A percentile compares a stretch with the other conserved stretches of the same genome.
Evolutionary conservation across 2,888 invertebrate genomes (phyloP).

Genomic region (Bombylius discolor): DNA sequence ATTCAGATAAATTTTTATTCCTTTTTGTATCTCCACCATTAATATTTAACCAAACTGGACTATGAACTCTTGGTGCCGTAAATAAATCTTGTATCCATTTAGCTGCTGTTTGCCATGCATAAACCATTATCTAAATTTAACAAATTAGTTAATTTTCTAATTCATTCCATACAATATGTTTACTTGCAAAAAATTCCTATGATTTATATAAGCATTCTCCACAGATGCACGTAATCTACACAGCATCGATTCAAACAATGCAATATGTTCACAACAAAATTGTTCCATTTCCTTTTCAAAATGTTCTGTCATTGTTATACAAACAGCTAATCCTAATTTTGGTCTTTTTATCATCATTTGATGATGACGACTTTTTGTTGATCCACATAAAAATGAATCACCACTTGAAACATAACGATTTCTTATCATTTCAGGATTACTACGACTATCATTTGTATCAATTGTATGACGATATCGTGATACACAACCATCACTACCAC

Average conservation of each 20-base stretch:
- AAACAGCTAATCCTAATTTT: constrained; percentile 54
- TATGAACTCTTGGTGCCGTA: constrained; percentile 49
- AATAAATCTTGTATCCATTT: constrained; percentile 53
- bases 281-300: constrained; percentile 53
- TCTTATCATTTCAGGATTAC: constrained; percentile 31
- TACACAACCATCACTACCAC: constrained; percentile 28
- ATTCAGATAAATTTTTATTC: constrained; percentile 36
- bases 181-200: constrained; percentile 40
- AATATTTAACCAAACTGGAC: constrained; percentile 52
- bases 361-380: background rate
- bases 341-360: constrained; percentile 26
- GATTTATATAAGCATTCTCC: constrained; percentile 48
- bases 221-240: constrained; percentile 55
- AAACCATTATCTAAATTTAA: constrained; percentile 38
- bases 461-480: constrained; percentile 15
- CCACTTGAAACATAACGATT: constrained; percentile 2
- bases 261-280: constrained; percentile 69
- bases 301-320: constrained; percentile 44
- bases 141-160: constrained; percentile 6
- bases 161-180: constrained; percentile 8
- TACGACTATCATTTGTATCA: constrained; percentile 23
- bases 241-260: constrained; percentile 57
- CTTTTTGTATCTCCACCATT: constrained; percentile 30
- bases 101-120: constrained; percentile 35
- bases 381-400: no score